Conservation (phyloP, 1,140 invertebrate genomes). For the Drosophila virilis region DNA sequence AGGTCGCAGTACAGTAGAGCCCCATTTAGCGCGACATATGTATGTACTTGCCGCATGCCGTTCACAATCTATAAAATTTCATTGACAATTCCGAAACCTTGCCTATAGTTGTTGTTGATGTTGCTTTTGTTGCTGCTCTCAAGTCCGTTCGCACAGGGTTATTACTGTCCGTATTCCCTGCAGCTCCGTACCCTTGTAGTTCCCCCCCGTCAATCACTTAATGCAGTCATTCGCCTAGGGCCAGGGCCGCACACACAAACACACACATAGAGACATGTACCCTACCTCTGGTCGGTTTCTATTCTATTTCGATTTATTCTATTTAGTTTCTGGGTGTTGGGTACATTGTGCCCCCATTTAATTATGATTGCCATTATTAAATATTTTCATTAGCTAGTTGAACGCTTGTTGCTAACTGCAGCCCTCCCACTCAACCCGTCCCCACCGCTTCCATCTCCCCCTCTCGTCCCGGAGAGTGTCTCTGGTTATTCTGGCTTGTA, state of each 20-base stretch:
- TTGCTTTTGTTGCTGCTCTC: conserved; percentile 23
- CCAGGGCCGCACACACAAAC: conserved; percentile 30
- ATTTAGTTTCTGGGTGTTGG: conserved; percentile 10
- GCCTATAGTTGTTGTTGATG: not conserved
- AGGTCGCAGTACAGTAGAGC: too few relatives aligned
- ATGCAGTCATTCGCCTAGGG: conserved; percentile 52
- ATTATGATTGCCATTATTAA: conserved; percentile 54
- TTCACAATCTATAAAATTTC: not conserved
- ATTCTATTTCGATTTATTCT: conserved; percentile 24
- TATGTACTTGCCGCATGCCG: too few relatives aligned
- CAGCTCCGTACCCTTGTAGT: not conserved
- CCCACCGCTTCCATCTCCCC: not conserved
- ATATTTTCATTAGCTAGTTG: conserved; percentile 53
- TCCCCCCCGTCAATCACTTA: conserved; percentile 42
- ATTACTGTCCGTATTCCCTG: conserved; percentile 29
- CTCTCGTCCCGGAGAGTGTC: not conserved
- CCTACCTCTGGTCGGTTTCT: conserved; percentile 4
- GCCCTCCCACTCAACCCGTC: not conserved
- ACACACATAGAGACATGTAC: not conserved
- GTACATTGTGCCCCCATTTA: conserved; percentile 42
- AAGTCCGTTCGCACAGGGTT: not conserved
- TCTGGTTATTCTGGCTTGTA: conserved; percentile 33
- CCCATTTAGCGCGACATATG: too few relatives aligned
- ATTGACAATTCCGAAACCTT: conserved; percentile 38
- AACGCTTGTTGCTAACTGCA: conserved; percentile 39